phyloP scores from a whole-genome alignment of 2,888 invertebrate genomes.

The Stegana nigrithorax region DNA sequence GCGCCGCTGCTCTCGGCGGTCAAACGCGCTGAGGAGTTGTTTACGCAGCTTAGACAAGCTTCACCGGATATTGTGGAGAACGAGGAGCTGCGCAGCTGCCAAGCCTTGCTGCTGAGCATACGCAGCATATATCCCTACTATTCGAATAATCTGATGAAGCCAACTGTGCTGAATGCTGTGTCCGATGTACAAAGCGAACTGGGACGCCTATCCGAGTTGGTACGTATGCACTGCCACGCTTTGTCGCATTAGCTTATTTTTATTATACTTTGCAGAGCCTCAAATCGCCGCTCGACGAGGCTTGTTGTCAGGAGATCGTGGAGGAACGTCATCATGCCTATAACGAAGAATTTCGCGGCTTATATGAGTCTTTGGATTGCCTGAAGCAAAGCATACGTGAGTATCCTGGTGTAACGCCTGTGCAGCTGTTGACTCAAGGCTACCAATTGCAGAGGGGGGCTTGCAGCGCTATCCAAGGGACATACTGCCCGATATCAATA shows the following conservation, averaged over 20 bases:
- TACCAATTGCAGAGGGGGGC: slow-evolving; percentile 59
- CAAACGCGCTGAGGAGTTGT: slow-evolving; percentile 59
- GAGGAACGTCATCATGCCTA: slow-evolving; percentile 59
- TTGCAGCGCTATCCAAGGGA: slow-evolving; percentile 48
- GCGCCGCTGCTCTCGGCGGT: slow-evolving; percentile 58
- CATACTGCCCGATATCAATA: slow-evolving; percentile 64
- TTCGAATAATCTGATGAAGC: slow-evolving; percentile 58
- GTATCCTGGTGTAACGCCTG: no score
- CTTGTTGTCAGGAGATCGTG: slow-evolving; percentile 63
- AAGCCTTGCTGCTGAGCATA: slow-evolving; percentile 48
- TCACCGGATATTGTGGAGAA: slow-evolving; percentile 54
- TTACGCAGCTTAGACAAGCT: slow-evolving; percentile 44
- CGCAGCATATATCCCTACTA: slow-evolving; percentile 62
- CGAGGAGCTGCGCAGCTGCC: slow-evolving; percentile 50
- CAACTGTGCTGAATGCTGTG: slow-evolving; percentile 60
- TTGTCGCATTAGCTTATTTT: background rate
- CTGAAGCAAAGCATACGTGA: slow-evolving; percentile 62
- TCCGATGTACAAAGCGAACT: slow-evolving; percentile 62
- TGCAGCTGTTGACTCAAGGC: no score
- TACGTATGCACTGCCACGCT: slow-evolving; percentile 27
- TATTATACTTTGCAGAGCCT: slow-evolving; percentile 38
- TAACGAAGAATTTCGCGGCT: slow-evolving; percentile 56
- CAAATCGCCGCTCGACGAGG: slow-evolving; percentile 62
- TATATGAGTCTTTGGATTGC: slow-evolving; percentile 59
- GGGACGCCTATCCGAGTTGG: slow-evolving; percentile 54